Base-by-base conservation (phyloP, 2,797 vertebrate species). In the Parotocinclus haroldoi region DNA sequence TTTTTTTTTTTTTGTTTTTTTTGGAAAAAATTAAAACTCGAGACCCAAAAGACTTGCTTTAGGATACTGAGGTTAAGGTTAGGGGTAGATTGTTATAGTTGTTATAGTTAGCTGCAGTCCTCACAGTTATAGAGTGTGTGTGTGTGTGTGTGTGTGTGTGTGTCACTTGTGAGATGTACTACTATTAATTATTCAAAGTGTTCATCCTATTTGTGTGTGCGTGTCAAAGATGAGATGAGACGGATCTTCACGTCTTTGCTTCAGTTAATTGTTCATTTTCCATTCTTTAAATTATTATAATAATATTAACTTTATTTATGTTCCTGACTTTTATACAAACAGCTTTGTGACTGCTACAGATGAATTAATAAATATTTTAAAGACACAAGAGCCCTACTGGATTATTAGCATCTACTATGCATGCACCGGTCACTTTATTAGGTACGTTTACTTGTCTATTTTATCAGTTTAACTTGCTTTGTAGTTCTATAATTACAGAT, bases 281-380 rank as follows among this genome's bases (percentile, higher is more conserved):
- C 63, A 73, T 83, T 87, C 84, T 42, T 7, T 42, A 27, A 27
- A 9, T 42, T 42, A 42, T 42, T 42, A 27, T 42, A 11, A 42
- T 42, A 9, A 42, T 9, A 42, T 48, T 50, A 12, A 7, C 1
- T 6, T 9, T 17, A 91, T 92, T 92, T 91, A 91, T 90, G 86
- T 90, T 82, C 10, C 72, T 81, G 80, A 77, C 12, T 83, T 83
- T 81, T 79, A 53, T 78, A 75, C 78, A 69, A 77, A 73, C 83
- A 78, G 80, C 75, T 74, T 70, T 84, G 77, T 77, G 66, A 73
- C 70, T 79, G 54, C 74, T 76, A 73, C 63, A 66, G 82, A 80
- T 84, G 78, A 85, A 91, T 85, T 89, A 79, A 53, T 74, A 60
- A 78, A 79, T 68, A 84, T 83, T 69, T 74, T 82, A 72, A 59